phyloP scores from a whole-genome alignment of 2,113 vertebrate genomes.

The Syrrhaptes paradoxus region DNA sequence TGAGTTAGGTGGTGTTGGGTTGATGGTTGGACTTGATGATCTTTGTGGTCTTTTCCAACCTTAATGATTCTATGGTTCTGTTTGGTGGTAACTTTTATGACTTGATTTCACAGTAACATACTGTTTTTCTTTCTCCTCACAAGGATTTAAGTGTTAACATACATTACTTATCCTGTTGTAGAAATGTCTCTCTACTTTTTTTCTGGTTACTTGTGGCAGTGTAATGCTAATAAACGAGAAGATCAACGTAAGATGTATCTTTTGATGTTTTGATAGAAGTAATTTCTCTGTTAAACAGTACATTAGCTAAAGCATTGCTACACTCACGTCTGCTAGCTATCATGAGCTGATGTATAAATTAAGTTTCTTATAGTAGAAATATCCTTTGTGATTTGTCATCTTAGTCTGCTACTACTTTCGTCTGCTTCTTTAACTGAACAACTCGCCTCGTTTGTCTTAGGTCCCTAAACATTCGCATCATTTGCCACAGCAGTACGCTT shows the following conservation, averaged over 20 bases:
- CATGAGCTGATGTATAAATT: neutral
- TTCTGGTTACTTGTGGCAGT: neutral
- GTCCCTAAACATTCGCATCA: neutral
- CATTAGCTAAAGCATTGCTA: neutral
- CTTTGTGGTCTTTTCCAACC: no score
- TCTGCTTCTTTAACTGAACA: neutral
- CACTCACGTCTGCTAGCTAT: neutral
- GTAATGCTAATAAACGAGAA: neutral
- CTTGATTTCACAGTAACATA: neutral
- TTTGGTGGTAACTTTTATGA: neutral
- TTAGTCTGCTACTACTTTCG: neutral
- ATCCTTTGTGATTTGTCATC: neutral
- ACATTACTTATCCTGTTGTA: neutral
- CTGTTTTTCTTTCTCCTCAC: neutral
- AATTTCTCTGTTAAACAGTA: neutral
- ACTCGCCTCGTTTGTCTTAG: neutral
- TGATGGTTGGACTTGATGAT: no score
- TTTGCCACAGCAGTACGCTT: neutral
- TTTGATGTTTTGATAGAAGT: neutral
- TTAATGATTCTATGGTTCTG: neutral
- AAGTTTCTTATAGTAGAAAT: neutral
- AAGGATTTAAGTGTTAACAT: neutral
- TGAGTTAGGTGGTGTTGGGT: no score
- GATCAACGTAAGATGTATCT: neutral
- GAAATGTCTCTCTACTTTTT: neutral